Evolutionary conservation across 1,140 invertebrate genomes (phyloP).

Genomic region (Drosophila setifemur): DNA sequence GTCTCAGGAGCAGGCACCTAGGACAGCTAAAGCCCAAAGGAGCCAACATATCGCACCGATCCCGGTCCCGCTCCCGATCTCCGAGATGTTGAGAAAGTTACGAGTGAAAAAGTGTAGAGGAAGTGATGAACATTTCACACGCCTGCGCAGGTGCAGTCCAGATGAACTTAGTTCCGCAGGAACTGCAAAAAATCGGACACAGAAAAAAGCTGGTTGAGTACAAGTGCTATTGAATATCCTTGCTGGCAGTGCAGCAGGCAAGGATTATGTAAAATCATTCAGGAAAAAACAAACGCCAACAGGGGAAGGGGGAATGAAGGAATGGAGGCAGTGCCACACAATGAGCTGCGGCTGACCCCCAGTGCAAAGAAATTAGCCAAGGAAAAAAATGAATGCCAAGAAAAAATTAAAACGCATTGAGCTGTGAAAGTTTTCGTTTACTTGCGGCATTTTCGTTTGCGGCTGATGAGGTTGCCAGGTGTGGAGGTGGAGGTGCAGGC

Average conservation of each 20-base stretch:
- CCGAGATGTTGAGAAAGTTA: conserved; percentile 14
- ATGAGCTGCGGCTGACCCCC: conserved; percentile 15
- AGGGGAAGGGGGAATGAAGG: conserved; percentile 4
- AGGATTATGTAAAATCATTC: conserved; percentile 57
- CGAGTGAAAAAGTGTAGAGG: conserved; percentile 32
- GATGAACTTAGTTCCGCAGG: conserved; percentile 73
- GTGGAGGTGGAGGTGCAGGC: conserved; percentile 3
- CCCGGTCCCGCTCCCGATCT: conserved; percentile 4
- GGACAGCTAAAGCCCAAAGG: conserved; percentile 90
- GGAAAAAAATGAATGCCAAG: conserved; percentile 40
- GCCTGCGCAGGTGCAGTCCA: conserved; percentile 55
- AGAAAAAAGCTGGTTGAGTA: conserved; percentile 42
- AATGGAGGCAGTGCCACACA: conserved; percentile 19
- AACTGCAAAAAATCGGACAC: conserved; percentile 61
- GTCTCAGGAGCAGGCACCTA: conserved; percentile 84
- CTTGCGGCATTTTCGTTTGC: conserved; percentile 72
- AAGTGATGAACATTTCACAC: conserved; percentile 63
- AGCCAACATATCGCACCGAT: conserved; percentile 84
- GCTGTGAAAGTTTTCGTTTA: conserved; percentile 70
- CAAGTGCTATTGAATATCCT: conserved; percentile 63
- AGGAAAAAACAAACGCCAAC: conserved; percentile 54
- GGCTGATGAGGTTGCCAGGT: conserved; percentile 12
- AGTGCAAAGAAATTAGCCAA: conserved; percentile 37
- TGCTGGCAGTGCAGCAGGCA: neutral
- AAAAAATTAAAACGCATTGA: conserved; percentile 77